Evolutionary conservation across 1,140 invertebrate genomes (phyloP).

Genomic region (Periplaneta americana): DNA sequence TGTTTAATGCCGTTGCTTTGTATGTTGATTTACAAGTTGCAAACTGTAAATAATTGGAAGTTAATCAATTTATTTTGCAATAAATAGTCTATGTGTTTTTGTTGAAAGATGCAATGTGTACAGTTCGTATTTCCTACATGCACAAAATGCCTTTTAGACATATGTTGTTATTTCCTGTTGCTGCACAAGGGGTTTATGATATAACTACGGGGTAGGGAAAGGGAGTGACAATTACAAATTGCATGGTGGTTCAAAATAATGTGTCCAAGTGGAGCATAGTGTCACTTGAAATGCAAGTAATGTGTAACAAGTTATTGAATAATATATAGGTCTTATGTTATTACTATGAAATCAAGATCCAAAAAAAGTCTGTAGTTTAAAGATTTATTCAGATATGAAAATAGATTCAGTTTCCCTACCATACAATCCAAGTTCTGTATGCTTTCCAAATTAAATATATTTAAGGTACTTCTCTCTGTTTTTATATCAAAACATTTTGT

Average conservation of each 20-base stretch:
- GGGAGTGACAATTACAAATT: background rate
- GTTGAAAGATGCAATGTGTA: background rate
- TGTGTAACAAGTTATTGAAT: too few species aligned
- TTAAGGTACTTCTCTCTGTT: too few species aligned
- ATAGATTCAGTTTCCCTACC: too few species aligned
- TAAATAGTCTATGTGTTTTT: background rate
- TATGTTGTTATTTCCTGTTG: background rate
- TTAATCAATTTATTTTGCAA: background rate
- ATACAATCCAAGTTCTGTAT: too few species aligned
- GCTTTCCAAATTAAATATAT: too few species aligned
- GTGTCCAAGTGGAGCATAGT: background rate
- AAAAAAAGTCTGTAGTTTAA: too few species aligned
- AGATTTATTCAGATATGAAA: too few species aligned
- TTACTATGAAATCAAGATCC: too few species aligned
- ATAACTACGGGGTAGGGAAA: background rate
- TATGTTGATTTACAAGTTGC: background rate
- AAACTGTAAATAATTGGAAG: background rate
- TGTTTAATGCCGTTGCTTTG: background rate
- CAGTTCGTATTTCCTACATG: background rate
- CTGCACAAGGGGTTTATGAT: background rate
- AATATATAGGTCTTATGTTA: background rate
- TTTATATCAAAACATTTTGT: too few species aligned
- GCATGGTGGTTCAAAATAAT: background rate
- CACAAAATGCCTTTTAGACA: background rate
- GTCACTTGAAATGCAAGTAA: background rate